Base-by-base conservation (phyloP, 2,888 invertebrate genomes). In the Hypercompe scribonia region DNA sequence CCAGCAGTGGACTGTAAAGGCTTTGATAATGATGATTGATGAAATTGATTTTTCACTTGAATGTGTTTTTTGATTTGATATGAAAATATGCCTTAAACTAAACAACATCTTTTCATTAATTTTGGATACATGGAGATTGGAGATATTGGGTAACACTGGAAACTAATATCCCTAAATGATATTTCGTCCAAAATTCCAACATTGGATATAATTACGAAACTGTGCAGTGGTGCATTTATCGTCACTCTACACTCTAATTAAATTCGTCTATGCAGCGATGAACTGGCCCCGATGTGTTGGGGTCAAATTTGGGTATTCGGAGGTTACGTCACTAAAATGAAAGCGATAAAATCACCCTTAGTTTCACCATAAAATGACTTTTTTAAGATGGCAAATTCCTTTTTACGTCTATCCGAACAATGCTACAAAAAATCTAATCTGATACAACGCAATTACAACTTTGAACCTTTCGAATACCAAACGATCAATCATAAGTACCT, bases 181-280 rank as follows among this genome's bases (percentile, higher is more conserved):
- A 58, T 58, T 61, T 46, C 3, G 18, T 61, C 31, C 42, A 72
- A 76, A 77, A 73, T 77, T 73, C 76, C 65, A 77, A 61, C 75
- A 74, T 78, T 74, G 71, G 73, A 82, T 78, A 74, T 79, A 77
- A 76, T 82, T 76, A 78, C 77, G 84, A 75, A 78, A 83, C 74
- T 70, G 76, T 70, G 76, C 74, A 73, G 71, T 77, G 80, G 74
- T 77, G 34, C 84, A 90, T 87, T 83, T 86, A 86, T 87, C 78
- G 84, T 75, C 80, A 81, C 80, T 33, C 58, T 77, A 77, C 77
- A 79, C 74, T 84, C 85, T 90, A 91, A 90, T 91, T 90, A 90
- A 91, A 91, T 90, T 86, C 86, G 84, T 79, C 81, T 77, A 77
- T 73, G 81, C 76, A 71, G 63, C 78, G 82, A 83, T 81, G 84